Evolutionary conservation across 1,140 invertebrate species (phyloP).

Genomic region (Habropoda laboriosa): DNA sequence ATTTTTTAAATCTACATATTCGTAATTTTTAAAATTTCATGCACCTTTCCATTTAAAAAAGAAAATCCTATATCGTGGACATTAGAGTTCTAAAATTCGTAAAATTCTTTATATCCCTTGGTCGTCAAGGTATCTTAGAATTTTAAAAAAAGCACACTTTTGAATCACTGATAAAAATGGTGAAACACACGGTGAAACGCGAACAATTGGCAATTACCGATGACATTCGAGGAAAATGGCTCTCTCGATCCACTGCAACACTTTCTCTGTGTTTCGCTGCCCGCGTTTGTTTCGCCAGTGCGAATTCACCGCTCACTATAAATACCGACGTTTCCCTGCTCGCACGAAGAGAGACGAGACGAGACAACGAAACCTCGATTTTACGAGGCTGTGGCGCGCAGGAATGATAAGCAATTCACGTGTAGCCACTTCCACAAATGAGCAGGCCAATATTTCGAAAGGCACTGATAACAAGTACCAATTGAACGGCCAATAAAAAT

Average conservation of each 20-base stretch:
- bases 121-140: too few species aligned
- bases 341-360: not conserved
- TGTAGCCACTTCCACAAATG: not conserved
- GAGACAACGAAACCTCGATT: not conserved
- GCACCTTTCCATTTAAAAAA: too few species aligned
- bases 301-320: slow-evolving; percentile 8
- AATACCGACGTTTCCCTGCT: slow-evolving; percentile 26
- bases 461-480: not conserved
- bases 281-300: slow-evolving; percentile 1
- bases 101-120: too few species aligned
- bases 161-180: too few species aligned
- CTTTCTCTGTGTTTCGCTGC: slow-evolving; percentile 29
- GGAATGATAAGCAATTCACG: not conserved
- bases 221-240: not conserved
- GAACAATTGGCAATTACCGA: not conserved
- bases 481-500: not conserved
- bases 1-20: too few species aligned
- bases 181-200: too few species aligned
- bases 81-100: too few species aligned
- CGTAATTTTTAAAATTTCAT: too few species aligned
- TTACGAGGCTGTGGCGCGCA: not conserved
- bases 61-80: too few species aligned
- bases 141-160: too few species aligned
- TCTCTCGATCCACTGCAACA: not conserved
- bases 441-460: not conserved